Conservation (phyloP, 2,888 invertebrate species). For the Phorcus lineatus region DNA sequence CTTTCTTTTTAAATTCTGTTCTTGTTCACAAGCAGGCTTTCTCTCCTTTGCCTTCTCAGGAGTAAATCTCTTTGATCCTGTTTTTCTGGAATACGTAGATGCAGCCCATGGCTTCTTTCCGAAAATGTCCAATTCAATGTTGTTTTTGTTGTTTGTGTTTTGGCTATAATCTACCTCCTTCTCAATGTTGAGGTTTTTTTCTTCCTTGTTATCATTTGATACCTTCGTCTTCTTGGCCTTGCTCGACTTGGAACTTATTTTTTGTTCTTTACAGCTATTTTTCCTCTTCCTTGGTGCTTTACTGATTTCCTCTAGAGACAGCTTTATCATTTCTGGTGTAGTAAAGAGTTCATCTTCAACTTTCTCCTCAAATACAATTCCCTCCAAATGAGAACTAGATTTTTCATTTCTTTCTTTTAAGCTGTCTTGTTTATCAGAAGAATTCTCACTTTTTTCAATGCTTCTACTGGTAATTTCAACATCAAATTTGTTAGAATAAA, state of each 20-base stretch:
- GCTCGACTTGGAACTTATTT: background rate
- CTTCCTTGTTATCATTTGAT: background rate
- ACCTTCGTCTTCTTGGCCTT: background rate
- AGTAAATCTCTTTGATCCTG: background rate
- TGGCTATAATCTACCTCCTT: too few species aligned
- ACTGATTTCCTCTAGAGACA: slow-evolving; percentile 36
- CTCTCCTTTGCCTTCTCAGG: background rate
- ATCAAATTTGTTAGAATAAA: too few species aligned
- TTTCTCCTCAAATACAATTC: background rate
- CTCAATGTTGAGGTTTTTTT: too few species aligned
- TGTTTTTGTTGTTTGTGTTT: background rate
- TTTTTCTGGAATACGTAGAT: background rate
- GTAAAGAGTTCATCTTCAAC: slow-evolving; percentile 29
- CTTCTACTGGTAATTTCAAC: too few species aligned
- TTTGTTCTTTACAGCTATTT: background rate
- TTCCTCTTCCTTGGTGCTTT: slow-evolving; percentile 47
- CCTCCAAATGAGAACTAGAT: background rate
- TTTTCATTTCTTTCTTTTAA: too few species aligned
- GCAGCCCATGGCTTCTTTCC: background rate
- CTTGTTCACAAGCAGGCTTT: background rate
- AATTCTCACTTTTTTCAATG: too few species aligned
- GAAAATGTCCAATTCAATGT: background rate
- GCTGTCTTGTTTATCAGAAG: too few species aligned
- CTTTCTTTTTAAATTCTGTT: background rate
- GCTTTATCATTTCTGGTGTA: slow-evolving; percentile 48